phyloP scores from a whole-genome alignment of 2,797 vertebrate species.

The Manis crassicaudata region DNA sequence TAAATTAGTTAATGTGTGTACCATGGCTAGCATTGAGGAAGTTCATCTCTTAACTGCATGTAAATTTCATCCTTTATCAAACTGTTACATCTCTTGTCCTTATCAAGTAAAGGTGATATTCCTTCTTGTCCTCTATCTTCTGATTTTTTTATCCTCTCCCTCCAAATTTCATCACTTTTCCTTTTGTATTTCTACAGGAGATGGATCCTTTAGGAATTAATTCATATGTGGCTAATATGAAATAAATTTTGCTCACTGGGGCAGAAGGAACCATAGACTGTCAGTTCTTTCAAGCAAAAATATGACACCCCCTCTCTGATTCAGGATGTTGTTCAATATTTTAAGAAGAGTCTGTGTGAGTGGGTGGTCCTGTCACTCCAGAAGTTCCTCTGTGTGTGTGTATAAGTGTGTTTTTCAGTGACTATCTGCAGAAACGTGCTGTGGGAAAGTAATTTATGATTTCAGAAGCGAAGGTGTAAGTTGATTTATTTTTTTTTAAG shows the following conservation, averaged over 20 bases:
- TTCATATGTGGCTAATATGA: neutral
- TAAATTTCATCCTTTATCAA: slow-evolving; percentile 7
- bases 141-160: neutral
- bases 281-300: slow-evolving; percentile 5
- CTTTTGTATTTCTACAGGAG: slow-evolving; percentile 10
- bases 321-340: slow-evolving; percentile 44
- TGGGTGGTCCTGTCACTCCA: slow-evolving; percentile 33
- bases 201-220: neutral
- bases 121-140: neutral
- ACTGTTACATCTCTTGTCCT: neutral
- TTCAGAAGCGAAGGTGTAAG: slow-evolving; percentile 24
- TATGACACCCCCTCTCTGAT: neutral
- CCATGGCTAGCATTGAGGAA: neutral
- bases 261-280: neutral
- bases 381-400: neutral
- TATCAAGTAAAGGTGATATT: neutral
- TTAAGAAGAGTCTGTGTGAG: slow-evolving; percentile 21
- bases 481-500: neutral
- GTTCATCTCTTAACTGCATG: neutral
- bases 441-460: slow-evolving; percentile 57
- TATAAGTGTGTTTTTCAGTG: neutral
- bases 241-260: neutral
- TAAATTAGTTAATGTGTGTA: neutral
- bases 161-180: neutral
- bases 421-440: slow-evolving; percentile 12